Evolutionary conservation across 2,113 vertebrate genomes (phyloP).

Genomic region (Marmota monax): DNA sequence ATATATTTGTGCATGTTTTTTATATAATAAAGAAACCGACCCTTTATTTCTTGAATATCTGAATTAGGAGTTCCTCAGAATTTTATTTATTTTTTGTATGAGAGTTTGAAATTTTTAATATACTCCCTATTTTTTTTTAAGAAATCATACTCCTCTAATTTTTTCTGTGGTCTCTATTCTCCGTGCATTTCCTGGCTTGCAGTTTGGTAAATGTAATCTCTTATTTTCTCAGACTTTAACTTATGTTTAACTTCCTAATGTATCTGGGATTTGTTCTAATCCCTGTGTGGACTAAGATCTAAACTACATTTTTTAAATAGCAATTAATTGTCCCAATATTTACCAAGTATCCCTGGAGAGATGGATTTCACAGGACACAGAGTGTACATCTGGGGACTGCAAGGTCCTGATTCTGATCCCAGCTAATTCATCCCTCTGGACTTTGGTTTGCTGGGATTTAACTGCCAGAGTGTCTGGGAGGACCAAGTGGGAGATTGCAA

Average conservation of each 20-base stretch:
- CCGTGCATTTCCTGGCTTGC: background rate
- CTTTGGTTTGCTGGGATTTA: background rate
- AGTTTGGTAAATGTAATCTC: background rate
- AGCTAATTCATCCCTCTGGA: background rate
- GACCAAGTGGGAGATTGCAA: background rate
- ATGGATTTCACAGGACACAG: background rate
- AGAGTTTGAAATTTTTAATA: background rate
- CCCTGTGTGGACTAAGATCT: background rate
- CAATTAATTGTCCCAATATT: background rate
- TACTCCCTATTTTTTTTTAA: background rate
- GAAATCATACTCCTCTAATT: background rate
- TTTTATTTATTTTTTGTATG: background rate
- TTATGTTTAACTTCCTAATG: slow-evolving; percentile 43
- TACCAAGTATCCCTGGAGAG: background rate
- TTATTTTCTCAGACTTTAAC: background rate
- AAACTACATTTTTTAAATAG: slow-evolving; percentile 10
- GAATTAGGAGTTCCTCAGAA: background rate
- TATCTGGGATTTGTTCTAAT: slow-evolving; percentile 48
- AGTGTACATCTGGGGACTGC: background rate
- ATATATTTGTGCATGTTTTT: background rate
- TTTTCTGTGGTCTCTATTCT: background rate
- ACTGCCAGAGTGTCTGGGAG: background rate
- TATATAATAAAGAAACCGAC: slow-evolving; percentile 12
- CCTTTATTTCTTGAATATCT: background rate
- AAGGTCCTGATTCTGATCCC: background rate